These are phyloP conservation scores for Tachyglossus aculeatus DNA, from an alignment of 2,797 vertebrate species.

Conservation along the genomic window DNA sequence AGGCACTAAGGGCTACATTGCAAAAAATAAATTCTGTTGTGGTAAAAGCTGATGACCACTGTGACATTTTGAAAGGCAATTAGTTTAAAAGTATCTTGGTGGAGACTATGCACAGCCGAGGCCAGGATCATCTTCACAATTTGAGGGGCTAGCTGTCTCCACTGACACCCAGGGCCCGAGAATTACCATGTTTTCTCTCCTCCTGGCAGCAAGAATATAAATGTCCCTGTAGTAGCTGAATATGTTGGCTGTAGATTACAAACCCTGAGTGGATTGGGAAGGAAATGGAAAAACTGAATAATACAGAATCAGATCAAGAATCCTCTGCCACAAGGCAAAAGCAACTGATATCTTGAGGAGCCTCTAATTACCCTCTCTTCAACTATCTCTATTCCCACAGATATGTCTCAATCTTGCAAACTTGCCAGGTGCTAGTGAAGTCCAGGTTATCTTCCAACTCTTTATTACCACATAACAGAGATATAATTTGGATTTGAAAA, in stretches of 20 bases:
- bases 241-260: conserved; percentile 2
- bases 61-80: conserved; percentile 28
- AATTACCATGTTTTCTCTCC: background rate
- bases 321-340: conserved; percentile 13
- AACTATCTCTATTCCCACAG: background rate
- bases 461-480: background rate
- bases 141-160: background rate
- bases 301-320: background rate
- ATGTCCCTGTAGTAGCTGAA: background rate
- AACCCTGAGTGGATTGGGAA: background rate
- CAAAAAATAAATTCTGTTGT: background rate
- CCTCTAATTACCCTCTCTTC: background rate
- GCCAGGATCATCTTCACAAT: conserved; percentile 34
- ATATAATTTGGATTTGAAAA: background rate
- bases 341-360: background rate
- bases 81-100: conserved; percentile 1
- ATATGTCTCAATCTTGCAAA: background rate
- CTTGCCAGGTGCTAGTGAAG: background rate
- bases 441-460: background rate
- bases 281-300: background rate
- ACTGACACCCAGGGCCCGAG: background rate
- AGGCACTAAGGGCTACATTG: conserved; percentile 2
- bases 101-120: conserved; percentile 20
- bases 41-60: fast-evolving
- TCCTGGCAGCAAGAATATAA: conserved; percentile 25